A percentile compares a stretch with the other conserved stretches of the same genome.
These are phyloP conservation scores for Drosophila diplacantha DNA, from an alignment of 2,888 invertebrate genomes.

Conservation along the genomic window DNA sequence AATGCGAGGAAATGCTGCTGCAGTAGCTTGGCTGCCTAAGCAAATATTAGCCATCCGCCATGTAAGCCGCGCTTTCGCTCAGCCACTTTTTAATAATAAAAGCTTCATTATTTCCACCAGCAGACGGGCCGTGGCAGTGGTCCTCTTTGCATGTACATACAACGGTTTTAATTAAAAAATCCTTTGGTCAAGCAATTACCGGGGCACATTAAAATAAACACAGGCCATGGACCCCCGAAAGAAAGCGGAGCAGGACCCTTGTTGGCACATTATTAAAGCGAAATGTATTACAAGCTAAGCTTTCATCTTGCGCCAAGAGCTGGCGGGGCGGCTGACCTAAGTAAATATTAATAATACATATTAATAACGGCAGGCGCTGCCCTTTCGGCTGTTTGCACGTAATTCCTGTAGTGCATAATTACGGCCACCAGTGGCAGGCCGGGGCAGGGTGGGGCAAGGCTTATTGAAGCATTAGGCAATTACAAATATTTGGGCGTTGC, in stretches of 20 bases:
- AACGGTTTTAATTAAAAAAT: slow-evolving; percentile 72
- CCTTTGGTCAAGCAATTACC: slow-evolving; percentile 72
- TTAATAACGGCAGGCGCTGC: slow-evolving; percentile 58
- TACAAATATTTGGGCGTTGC: slow-evolving; percentile 55
- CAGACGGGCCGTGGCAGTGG: slow-evolving; percentile 22
- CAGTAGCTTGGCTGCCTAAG: slow-evolving; percentile 52
- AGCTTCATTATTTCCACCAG: slow-evolving; percentile 68
- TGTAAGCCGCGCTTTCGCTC: slow-evolving; percentile 43
- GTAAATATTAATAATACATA: slow-evolving; percentile 75
- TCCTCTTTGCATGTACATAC: slow-evolving; percentile 52
- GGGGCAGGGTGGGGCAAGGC: slow-evolving; percentile 30
- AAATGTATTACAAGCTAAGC: slow-evolving; percentile 58
- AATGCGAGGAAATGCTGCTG: slow-evolving; percentile 48
- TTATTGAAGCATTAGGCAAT: slow-evolving; percentile 62
- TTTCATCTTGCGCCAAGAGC: slow-evolving; percentile 55
- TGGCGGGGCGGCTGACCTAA: slow-evolving; percentile 59
- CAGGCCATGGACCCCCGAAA: slow-evolving; percentile 23
- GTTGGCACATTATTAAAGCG: slow-evolving; percentile 64
- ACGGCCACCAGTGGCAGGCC: slow-evolving; percentile 22
- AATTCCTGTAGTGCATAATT: slow-evolving; percentile 69
- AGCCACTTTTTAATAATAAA: slow-evolving; percentile 64
- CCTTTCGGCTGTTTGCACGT: slow-evolving; percentile 67
- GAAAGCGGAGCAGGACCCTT: slow-evolving; percentile 40
- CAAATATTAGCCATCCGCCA: slow-evolving; percentile 56
- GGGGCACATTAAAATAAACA: slow-evolving; percentile 69